Conservation (phyloP, 2,113 vertebrate species). For the Panurus biarmicus region DNA sequence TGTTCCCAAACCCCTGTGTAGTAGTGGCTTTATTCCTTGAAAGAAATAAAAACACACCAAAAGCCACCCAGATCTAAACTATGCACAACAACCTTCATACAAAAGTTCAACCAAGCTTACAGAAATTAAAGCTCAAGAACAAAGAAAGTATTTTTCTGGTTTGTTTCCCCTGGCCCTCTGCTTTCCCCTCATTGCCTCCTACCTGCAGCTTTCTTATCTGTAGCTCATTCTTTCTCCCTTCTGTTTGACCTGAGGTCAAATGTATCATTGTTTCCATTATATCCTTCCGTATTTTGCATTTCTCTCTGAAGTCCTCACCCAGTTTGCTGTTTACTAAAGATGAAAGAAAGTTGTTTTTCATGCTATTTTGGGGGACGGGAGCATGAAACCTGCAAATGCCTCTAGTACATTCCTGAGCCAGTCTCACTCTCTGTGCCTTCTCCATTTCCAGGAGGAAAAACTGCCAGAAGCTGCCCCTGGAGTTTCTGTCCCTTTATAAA, state of each 20-base stretch:
- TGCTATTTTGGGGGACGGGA: background rate
- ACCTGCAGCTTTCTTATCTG: background rate
- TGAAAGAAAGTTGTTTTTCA: background rate
- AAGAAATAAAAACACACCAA: background rate
- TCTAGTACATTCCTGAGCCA: background rate
- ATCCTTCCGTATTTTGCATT: constrained; percentile 12
- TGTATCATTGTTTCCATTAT: background rate
- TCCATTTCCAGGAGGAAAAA: background rate
- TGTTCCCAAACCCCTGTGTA: background rate
- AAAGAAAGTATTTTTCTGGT: background rate
- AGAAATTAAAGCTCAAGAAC: background rate
- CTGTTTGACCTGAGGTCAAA: background rate
- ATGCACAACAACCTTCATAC: background rate
- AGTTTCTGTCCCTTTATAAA: background rate
- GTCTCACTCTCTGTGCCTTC: rapidly evolving
- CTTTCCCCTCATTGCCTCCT: background rate
- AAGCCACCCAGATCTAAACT: background rate
- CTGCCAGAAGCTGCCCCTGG: background rate
- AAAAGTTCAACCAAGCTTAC: background rate
- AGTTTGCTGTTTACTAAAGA: background rate
- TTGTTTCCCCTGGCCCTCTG: background rate
- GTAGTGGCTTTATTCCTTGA: background rate
- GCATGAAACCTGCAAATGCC: background rate
- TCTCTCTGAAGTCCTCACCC: background rate
- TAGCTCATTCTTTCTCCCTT: background rate